Percentiles rank a stretch among this genome's conserved stretches.
phyloP scores from a whole-genome alignment of 2,113 vertebrate genomes.

The Oncorhynchus mykiss region DNA sequence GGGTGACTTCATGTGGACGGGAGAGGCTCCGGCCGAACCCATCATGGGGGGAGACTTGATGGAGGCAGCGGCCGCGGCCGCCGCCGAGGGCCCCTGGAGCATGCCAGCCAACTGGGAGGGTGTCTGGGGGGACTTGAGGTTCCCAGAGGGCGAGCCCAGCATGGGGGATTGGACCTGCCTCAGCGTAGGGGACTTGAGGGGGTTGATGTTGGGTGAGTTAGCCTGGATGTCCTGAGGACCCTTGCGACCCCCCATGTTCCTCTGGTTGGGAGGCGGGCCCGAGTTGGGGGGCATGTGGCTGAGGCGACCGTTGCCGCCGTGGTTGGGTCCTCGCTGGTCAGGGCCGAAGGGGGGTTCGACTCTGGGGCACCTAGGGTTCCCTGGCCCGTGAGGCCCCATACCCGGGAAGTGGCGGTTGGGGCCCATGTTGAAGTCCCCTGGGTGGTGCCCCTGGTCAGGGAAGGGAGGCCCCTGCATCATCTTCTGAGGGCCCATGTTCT shows the following conservation, averaged over 20 bases:
- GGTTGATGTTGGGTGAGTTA: constrained; percentile 85
- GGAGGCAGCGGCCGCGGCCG: constrained; percentile 77
- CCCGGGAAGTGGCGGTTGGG: constrained; percentile 80
- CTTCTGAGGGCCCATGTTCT: constrained; percentile 83
- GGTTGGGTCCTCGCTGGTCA: constrained; percentile 80
- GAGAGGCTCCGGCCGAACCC: constrained; percentile 89
- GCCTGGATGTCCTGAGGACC: constrained; percentile 81
- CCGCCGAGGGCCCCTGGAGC: constrained; percentile 80
- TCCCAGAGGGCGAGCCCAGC: constrained; percentile 86
- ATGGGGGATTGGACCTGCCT: constrained; percentile 89
- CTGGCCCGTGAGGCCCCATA: constrained; percentile 79
- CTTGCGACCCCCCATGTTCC: constrained; percentile 77
- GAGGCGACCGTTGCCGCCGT: constrained; percentile 78
- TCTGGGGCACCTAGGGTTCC: constrained; percentile 81
- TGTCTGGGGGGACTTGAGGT: constrained; percentile 88
- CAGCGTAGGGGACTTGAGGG: constrained; percentile 85
- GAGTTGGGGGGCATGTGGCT: constrained; percentile 85
- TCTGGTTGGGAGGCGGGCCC: constrained; percentile 66
- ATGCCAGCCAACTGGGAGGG: constrained; percentile 88
- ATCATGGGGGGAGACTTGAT: constrained; percentile 87
- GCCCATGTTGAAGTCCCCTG: constrained; percentile 82
- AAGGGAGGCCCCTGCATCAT: constrained; percentile 77
- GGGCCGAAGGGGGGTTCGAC: constrained; percentile 76
- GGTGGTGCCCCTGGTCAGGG: constrained; percentile 77
- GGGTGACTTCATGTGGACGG: constrained; percentile 90